A percentile compares a stretch with the other conserved stretches of the same genome.
phyloP scores from a whole-genome alignment of 1,140 invertebrate genomes.

The Frieseomelitta varia region DNA sequence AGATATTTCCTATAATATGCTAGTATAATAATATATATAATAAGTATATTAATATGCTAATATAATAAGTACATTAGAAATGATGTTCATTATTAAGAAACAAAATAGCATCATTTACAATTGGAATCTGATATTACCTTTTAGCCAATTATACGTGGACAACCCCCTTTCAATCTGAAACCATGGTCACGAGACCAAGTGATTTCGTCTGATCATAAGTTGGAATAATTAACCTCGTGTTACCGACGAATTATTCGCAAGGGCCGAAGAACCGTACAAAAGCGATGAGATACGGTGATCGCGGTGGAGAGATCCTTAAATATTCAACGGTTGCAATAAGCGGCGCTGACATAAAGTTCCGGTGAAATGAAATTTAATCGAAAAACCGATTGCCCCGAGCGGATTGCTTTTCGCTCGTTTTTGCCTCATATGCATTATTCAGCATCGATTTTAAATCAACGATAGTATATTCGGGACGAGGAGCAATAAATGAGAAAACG shows the following conservation, averaged over 20 bases:
- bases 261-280: slow-evolving; percentile 1
- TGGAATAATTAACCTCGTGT: slow-evolving; percentile 62
- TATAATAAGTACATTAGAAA: too few relatives aligned
- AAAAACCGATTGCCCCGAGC: slow-evolving; percentile 36
- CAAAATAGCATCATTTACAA: too few relatives aligned
- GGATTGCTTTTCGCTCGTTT: slow-evolving; percentile 22
- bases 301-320: slow-evolving; percentile 23
- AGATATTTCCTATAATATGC: too few relatives aligned
- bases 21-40: too few relatives aligned
- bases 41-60: too few relatives aligned
- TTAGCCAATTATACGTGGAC: not conserved
- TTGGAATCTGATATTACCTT: too few relatives aligned
- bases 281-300: slow-evolving; percentile 47
- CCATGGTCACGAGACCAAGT: not conserved
- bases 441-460: slow-evolving; percentile 29
- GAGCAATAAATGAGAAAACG: not conserved
- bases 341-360: slow-evolving; percentile 39
- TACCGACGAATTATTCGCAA: slow-evolving; percentile 60
- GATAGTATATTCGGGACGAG: not conserved
- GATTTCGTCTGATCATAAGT: slow-evolving; percentile 54
- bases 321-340: slow-evolving; percentile 49
- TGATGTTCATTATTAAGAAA: too few relatives aligned
- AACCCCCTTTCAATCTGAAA: slow-evolving; percentile 1
- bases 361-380: slow-evolving; percentile 38
- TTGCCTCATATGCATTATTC: slow-evolving; percentile 20